These are phyloP conservation scores for Drosophila leonis DNA, from an alignment of 2,888 invertebrate species.

Conservation along the genomic window DNA sequence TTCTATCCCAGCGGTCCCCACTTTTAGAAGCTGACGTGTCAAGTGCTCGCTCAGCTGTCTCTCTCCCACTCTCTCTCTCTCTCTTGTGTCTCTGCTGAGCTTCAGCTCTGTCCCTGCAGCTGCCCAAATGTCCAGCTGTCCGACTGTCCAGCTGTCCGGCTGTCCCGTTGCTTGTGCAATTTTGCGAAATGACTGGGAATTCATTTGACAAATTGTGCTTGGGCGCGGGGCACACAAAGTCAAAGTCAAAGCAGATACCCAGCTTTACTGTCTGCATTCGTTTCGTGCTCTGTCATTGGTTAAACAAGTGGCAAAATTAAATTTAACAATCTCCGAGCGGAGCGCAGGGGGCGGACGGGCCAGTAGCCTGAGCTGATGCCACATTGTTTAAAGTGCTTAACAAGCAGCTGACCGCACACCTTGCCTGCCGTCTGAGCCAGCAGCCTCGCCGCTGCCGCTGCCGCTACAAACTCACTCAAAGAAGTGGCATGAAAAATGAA, in stretches of 20 bases:
- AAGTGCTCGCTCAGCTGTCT: conserved; percentile 60
- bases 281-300: conserved; percentile 77
- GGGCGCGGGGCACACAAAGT: conserved; percentile 25
- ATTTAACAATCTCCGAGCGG: conserved; percentile 68
- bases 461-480: conserved; percentile 36
- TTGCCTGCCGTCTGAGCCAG: conserved; percentile 8
- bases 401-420: conserved; percentile 66
- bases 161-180: conserved; percentile 62
- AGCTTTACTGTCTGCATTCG: conserved; percentile 56
- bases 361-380: conserved; percentile 29
- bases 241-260: conserved; percentile 41
- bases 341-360: not conserved
- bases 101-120: not conserved
- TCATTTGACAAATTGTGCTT: conserved; percentile 79
- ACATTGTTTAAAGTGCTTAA: conserved; percentile 81
- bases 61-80: conserved; percentile 10
- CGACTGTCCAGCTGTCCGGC: not conserved
- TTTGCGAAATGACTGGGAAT: conserved; percentile 77
- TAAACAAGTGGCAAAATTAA: conserved; percentile 82
- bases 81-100: not conserved
- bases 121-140: conserved; percentile 1
- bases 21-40: conserved; percentile 63
- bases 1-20: conserved; percentile 22
- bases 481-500: conserved; percentile 78
- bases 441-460: not conserved